Percentiles rank a stretch among this genome's conserved stretches.
phyloP scores from a whole-genome alignment of 2,113 vertebrate genomes.

The Brachyhypopomus occidentalis region DNA sequence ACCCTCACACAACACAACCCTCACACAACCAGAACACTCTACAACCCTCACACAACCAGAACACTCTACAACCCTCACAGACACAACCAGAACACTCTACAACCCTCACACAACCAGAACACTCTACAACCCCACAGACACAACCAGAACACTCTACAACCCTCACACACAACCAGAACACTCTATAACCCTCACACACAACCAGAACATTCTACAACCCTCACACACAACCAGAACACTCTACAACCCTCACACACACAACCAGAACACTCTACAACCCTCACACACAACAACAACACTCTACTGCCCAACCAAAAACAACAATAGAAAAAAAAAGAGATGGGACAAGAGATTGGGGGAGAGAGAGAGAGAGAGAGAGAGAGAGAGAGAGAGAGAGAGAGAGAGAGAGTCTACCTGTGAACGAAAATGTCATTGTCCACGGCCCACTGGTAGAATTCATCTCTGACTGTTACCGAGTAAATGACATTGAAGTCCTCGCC shows the following conservation, averaged over 20 bases:
- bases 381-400: background rate
- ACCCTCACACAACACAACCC: too few relatives aligned
- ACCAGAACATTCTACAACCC: background rate
- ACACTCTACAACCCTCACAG: too few relatives aligned
- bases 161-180: background rate
- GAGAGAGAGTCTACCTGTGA: conserved; percentile 66
- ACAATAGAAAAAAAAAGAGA: background rate
- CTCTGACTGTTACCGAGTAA: conserved; percentile 75
- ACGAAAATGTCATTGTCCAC: conserved; percentile 77
- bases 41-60: too few relatives aligned
- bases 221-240: too few relatives aligned
- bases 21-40: too few relatives aligned
- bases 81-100: too few relatives aligned
- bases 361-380: background rate
- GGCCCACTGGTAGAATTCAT: conserved; percentile 81
- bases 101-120: too few relatives aligned
- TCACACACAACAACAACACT: too few relatives aligned
- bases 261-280: too few relatives aligned
- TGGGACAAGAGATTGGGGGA: background rate
- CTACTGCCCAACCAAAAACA: background rate
- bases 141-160: too few relatives aligned
- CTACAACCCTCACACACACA: too few relatives aligned
- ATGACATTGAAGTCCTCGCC: conserved; percentile 78
- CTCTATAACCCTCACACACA: background rate
- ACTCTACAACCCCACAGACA: background rate